These are phyloP conservation scores for Papilio protenor DNA, from an alignment of 2,888 invertebrate genomes.

Conservation along the genomic window DNA sequence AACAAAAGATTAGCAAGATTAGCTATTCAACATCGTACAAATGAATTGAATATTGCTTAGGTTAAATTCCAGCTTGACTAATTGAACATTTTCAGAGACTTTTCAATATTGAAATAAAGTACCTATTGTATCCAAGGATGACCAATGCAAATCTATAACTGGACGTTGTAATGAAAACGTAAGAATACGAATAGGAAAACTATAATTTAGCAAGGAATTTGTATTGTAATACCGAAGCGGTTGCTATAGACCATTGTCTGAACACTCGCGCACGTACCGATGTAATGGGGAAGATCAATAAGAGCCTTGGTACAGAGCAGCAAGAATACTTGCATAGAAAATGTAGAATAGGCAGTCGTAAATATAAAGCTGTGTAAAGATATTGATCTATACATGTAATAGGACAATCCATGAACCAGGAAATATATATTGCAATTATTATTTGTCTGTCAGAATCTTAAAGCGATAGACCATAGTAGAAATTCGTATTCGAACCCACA, in stretches of 20 bases:
- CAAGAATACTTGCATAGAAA: conserved; percentile 14
- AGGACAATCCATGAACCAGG: background rate
- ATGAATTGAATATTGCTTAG: background rate
- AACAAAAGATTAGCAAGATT: no score
- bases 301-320: conserved; percentile 36
- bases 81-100: background rate
- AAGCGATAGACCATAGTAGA: no score
- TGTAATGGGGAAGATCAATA: conserved; percentile 55
- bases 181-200: conserved; percentile 65
- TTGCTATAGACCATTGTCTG: conserved; percentile 53
- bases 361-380: conserved; percentile 12
- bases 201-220: conserved; percentile 74
- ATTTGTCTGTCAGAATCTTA: background rate
- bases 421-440: conserved; percentile 1
- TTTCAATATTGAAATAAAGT: background rate
- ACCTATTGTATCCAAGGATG: conserved; percentile 27
- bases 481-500: no score
- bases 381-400: background rate
- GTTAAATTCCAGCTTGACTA: background rate
- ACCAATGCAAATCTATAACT: conserved; percentile 44
- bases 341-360: conserved; percentile 15
- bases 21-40: no score
- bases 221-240: conserved; percentile 68
- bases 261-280: conserved; percentile 59
- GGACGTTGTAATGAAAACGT: conserved; percentile 60